These are phyloP conservation scores for Cryptotermes secundus DNA, from an alignment of 1,140 invertebrate genomes.

Conservation along the genomic window DNA sequence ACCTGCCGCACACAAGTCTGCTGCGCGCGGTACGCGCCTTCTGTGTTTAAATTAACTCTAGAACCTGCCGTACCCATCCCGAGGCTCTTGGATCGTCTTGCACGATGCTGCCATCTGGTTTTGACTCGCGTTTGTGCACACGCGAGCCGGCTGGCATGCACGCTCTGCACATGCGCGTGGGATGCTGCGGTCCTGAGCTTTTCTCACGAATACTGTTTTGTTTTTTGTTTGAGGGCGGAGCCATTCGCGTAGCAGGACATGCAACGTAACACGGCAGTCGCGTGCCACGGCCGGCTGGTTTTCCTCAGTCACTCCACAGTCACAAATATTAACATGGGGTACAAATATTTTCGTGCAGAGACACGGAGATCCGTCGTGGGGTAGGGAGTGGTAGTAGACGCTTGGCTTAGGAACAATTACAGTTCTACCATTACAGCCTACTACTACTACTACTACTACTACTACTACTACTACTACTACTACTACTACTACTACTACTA, in stretches of 20 bases:
- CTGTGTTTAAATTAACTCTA: constrained; percentile 15
- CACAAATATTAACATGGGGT: background rate
- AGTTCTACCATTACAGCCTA: no score
- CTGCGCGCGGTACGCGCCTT: no score
- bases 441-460: no score
- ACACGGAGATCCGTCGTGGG: background rate
- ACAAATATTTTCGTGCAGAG: background rate
- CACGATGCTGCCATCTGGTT: constrained; percentile 28
- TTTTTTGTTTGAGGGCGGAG: background rate
- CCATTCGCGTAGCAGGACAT: background rate
- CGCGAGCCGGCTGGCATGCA: background rate
- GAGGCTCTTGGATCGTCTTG: constrained; percentile 11
- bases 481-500: no score
- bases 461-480: no score
- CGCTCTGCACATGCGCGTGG: constrained; percentile 24
- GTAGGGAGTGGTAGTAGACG: background rate
- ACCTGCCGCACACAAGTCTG: no score
- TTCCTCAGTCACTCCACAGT: background rate
- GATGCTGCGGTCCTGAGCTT: background rate
- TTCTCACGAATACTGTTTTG: background rate
- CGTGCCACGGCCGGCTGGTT: background rate
- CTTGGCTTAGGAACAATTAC: background rate
- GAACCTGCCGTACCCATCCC: background rate
- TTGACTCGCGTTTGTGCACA: background rate
- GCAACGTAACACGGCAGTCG: constrained; percentile 28